Evolutionary conservation across 53 echinoderm and acorn worm species (phyloP), one percentile per base, ranked within the genome.

Genomic region (Zoroaster sp.): DNA sequence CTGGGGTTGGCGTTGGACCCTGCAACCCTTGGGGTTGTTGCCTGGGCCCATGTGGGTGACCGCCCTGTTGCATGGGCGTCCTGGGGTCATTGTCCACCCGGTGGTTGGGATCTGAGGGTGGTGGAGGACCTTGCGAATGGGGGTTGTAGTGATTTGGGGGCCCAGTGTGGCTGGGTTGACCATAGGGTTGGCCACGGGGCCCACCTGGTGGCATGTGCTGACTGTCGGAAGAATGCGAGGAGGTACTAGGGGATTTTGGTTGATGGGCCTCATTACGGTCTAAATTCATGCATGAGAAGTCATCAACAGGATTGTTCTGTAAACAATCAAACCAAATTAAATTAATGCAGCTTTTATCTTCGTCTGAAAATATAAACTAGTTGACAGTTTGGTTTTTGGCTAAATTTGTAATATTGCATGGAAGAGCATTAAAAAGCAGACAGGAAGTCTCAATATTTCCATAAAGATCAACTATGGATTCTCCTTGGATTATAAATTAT

Each of bases 1-100:
- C 78, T 23, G 90, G 89, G 68, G 87, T 75, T 17, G 90, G 90
- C 78, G 81, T 72, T 43, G 72, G 79, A 55, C 83, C 78, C 43
- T 47, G 75, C 63, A n/a, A 39, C 71, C 47, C 59, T 47, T 17
- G 54, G 12, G 66, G 91, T 36, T 83, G 88, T 21, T 91, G 89
- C 87, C 88, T 85, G 12, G 71, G 75, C 38, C 46, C 87, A 8
- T 66, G 73, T 33, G 40, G 83, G 18, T 90, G 86, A 37, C 45
- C 80, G 23, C 54, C 54, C 20, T 82, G 91, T 69, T 91, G 91
- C 33, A 69, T 90, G 78, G 28, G 45, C 52, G 36, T 37, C 54
- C 30, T 77, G 83, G 67, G 78, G 91, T 20, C 80, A 2, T 59
- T 43, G 67, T 87, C 80, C 8, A 44, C 55, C 37, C 39, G 21